Base-by-base conservation (phyloP, 1,140 invertebrate species). In the Cydia splendana region DNA sequence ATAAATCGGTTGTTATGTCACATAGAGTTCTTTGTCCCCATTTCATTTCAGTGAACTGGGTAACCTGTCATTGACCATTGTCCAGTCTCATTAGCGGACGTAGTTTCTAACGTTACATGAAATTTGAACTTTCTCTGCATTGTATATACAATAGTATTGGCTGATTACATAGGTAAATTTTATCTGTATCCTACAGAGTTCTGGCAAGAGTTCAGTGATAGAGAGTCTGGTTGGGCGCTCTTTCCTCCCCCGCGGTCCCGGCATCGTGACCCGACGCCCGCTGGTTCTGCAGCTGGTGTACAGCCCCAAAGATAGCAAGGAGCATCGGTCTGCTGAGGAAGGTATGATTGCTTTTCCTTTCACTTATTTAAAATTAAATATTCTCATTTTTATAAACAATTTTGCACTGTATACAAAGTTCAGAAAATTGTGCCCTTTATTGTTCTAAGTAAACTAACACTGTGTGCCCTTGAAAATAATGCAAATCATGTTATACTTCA, bases 201-300 rank as follows among this genome's bases (percentile, higher is more conserved):
- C 99, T 75, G 99, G 99, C 65, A 99, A 99, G 94, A 99, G 98
- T 95, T 99, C 99, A 48, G 99, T 99, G 10, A 96, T 99, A 81
- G 99, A 99, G 93, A 98, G 98, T 92, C 94, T 99, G 28, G 99
- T 99, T n/a, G 99, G 99, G 0, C 95, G 96, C 76, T 99, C 99
- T 74, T 99, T 99, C 94, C 93, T 99, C 74, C 99, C 99, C 13
- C 94, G 99, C 85, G 99, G 99, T 57, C 97, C 96, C 74, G 99
- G 99, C 7, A 99, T 99, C 87, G 99, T 99, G 0, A 99, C 99
- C 3, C 94, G 99, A 78, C 94, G 99, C 74, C 99, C 99, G 2
- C 93, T 99, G 7, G 94, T 99, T 78, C 94, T 99, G 7, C 99
- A 99, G 92, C 92, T 99, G 18, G 95, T 99, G 57, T 97, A 99